These are phyloP conservation scores for Cavia aperea DNA, from an alignment of 2,113 vertebrate genomes.

Conservation along the genomic window DNA sequence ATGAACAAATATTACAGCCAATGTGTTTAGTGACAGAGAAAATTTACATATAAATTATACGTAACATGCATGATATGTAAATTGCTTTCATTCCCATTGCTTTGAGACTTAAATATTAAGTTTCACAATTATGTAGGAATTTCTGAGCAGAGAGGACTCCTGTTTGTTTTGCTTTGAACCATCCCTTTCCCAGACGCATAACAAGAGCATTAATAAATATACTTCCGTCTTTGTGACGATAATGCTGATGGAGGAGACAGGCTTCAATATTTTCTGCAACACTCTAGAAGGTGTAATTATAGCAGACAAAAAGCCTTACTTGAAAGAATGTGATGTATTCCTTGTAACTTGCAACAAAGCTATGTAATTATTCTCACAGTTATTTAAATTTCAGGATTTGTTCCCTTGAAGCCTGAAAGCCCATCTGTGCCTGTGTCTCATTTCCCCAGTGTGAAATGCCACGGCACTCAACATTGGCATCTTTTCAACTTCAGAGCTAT, in stretches of 20 bases:
- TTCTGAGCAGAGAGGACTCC: neutral
- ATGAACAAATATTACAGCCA: neutral
- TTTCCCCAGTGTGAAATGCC: slow-evolving; percentile 60
- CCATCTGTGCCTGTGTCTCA: slow-evolving; percentile 60
- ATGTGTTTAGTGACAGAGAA: neutral
- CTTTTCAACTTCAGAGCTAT: slow-evolving; percentile 32
- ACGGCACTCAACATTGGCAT: slow-evolving; percentile 28
- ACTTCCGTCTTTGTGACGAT: slow-evolving; percentile 31
- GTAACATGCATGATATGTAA: neutral
- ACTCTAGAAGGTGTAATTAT: slow-evolving; percentile 59
- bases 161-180: slow-evolving; percentile 22
- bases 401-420: slow-evolving; percentile 62
- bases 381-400: slow-evolving; percentile 71
- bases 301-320: slow-evolving; percentile 61
- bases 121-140: slow-evolving; percentile 20
- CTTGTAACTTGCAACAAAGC: slow-evolving; percentile 55
- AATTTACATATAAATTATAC: neutral
- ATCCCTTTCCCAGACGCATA: neutral
- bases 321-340: slow-evolving; percentile 57
- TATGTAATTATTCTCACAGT: slow-evolving; percentile 68
- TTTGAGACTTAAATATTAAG: slow-evolving; percentile 30
- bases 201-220: slow-evolving; percentile 46
- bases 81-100: neutral
- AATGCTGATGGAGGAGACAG: slow-evolving; percentile 21
- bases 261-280: slow-evolving; percentile 36